Evolutionary conservation across 2,113 vertebrate genomes (phyloP).

Genomic region (Bubalus kerabau): DNA sequence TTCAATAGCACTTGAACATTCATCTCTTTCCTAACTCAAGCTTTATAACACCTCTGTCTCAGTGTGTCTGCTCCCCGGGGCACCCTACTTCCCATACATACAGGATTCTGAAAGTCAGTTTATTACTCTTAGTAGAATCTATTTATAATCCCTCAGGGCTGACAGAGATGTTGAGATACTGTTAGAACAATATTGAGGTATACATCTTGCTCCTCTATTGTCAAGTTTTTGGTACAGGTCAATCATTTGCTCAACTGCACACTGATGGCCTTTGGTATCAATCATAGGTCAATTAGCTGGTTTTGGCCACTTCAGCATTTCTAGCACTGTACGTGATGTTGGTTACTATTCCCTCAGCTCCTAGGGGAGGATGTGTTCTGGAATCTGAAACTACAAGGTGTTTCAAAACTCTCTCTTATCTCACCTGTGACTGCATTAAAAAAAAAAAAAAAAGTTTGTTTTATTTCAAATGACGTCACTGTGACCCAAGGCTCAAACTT

Average conservation of each 20-base stretch:
- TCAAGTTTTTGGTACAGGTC: background rate
- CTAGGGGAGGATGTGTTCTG: background rate
- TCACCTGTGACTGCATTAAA: background rate
- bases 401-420: background rate
- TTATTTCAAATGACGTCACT: background rate
- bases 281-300: background rate
- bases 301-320: background rate
- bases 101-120: constrained; percentile 17
- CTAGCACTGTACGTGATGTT: background rate
- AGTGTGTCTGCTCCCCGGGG: background rate
- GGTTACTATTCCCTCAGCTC: background rate
- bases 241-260: background rate
- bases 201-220: constrained; percentile 3
- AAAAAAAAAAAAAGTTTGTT: background rate
- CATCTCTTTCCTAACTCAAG: background rate
- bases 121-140: constrained; percentile 37
- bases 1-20: background rate
- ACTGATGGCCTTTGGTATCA: background rate
- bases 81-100: background rate
- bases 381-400: background rate
- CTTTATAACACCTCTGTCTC: background rate
- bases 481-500: background rate
- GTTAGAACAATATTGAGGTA: constrained; percentile 16
- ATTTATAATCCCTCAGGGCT: constrained; percentile 9
- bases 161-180: constrained; percentile 32